These are phyloP conservation scores for Micronycteris hirsuta DNA, from an alignment of 2,113 vertebrate genomes.

Conservation along the genomic window DNA sequence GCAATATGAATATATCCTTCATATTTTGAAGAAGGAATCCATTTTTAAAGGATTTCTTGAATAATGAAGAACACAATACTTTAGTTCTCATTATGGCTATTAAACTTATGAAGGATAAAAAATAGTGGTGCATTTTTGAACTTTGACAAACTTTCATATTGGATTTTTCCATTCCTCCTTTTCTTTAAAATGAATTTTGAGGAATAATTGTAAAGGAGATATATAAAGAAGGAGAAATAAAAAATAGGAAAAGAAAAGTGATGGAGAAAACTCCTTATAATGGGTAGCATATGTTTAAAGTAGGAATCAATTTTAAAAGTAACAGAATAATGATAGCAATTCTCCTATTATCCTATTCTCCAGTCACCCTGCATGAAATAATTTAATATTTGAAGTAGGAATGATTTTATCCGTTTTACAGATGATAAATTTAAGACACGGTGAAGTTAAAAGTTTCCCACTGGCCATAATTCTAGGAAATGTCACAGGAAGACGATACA, in stretches of 20 bases:
- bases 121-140: not conserved
- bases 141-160: not conserved
- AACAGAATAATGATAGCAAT: slow-evolving; percentile 26
- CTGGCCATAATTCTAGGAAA: not conserved
- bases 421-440: not conserved
- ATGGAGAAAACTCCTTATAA: not conserved
- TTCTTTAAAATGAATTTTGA: not conserved
- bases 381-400: not conserved
- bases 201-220: not conserved
- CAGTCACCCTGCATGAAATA: not conserved
- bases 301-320: not conserved
- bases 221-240: slow-evolving; percentile 6
- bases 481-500: not conserved
- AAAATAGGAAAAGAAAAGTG: not conserved
- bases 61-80: not conserved
- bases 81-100: not conserved
- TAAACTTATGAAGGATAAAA: not conserved
- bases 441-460: not conserved
- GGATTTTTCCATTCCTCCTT: not conserved
- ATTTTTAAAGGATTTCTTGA: slow-evolving; percentile 4
- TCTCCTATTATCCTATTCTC: not conserved
- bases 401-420: not conserved
- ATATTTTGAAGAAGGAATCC: not conserved
- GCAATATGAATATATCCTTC: not conserved
- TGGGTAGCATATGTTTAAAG: slow-evolving; percentile 17